Evolutionary conservation across 2,888 invertebrate species (phyloP).

Genomic region (Pammene aurita): DNA sequence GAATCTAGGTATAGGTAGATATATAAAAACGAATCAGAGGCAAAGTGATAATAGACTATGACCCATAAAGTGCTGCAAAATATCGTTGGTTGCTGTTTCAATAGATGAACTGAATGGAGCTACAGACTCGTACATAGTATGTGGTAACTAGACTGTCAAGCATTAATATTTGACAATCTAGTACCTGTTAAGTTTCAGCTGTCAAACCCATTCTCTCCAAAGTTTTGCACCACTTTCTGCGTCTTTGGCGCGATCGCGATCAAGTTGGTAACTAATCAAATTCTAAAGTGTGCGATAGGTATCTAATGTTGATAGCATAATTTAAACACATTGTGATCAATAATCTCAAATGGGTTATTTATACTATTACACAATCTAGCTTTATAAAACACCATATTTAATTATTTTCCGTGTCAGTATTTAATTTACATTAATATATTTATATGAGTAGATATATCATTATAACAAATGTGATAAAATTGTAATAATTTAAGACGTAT

Average conservation of each 20-base stretch:
- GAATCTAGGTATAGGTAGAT: not conserved
- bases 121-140: not conserved
- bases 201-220: not conserved
- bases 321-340: slow-evolving; percentile 34
- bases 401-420: slow-evolving; percentile 27
- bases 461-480: slow-evolving; percentile 21
- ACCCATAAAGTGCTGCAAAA: not conserved
- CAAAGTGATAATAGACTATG: not conserved
- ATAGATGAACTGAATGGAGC: not conserved
- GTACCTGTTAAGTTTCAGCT: no score
- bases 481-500: slow-evolving; percentile 12
- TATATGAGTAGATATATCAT: slow-evolving; percentile 20
- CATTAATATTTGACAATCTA: not conserved
- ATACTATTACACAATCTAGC: slow-evolving; percentile 23
- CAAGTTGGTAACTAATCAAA: slow-evolving; percentile 34
- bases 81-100: not conserved
- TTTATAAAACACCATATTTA: slow-evolving; percentile 12
- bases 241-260: slow-evolving; percentile 17
- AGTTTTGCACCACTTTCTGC: no score
- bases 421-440: slow-evolving; percentile 1
- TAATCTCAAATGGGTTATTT: slow-evolving; percentile 28
- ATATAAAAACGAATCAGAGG: not conserved
- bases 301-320: slow-evolving; percentile 15
- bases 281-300: slow-evolving; percentile 15
- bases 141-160: not conserved